Percentiles rank a stretch among this genome's conserved stretches.
These are phyloP conservation scores for Drosophila yooni DNA, from an alignment of 2,888 invertebrate species.

Conservation along the genomic window DNA sequence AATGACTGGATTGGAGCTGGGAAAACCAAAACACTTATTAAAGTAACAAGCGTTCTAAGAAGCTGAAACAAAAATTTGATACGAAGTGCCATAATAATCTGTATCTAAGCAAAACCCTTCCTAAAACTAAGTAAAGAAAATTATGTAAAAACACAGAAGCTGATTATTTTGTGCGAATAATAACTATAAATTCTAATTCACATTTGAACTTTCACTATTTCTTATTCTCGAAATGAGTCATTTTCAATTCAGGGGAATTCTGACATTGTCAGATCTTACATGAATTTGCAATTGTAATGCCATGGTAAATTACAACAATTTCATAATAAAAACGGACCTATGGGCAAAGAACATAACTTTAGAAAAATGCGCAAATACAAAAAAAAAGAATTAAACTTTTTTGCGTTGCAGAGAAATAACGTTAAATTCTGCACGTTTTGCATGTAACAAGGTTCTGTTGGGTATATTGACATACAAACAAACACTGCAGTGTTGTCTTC, in stretches of 20 bases:
- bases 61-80: neutral
- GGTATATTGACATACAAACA: constrained; percentile 15
- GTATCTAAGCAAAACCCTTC: neutral
- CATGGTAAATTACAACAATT: neutral
- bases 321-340: neutral
- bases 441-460: constrained; percentile 15
- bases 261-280: neutral
- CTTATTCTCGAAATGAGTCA: neutral
- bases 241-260: neutral
- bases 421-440: constrained; percentile 7
- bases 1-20: neutral
- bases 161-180: neutral
- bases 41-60: neutral
- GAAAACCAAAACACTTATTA: neutral
- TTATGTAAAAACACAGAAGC: neutral
- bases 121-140: neutral
- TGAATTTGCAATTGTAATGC: neutral
- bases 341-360: neutral
- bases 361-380: neutral
- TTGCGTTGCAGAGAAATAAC: neutral
- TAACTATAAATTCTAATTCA: neutral
- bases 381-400: neutral
- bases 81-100: neutral
- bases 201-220: neutral
- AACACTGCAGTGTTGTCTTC: neutral